Evolutionary conservation across 2,113 vertebrate genomes (phyloP).

Genomic region (Scortum barcoo): DNA sequence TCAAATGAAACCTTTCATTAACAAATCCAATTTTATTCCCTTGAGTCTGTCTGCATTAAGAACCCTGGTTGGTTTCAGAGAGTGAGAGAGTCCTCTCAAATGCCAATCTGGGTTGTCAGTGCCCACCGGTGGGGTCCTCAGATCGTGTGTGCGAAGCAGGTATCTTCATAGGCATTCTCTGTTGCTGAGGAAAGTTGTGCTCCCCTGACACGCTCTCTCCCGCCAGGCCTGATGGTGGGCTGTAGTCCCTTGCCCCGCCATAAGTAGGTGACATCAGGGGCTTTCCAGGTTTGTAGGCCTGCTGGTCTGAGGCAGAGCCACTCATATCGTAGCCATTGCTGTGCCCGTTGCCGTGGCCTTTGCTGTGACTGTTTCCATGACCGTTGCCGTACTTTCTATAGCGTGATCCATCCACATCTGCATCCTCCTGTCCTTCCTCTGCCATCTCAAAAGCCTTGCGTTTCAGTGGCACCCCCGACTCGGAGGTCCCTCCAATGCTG

Average conservation of each 20-base stretch:
- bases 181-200: constrained; percentile 77
- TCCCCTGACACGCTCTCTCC: constrained; percentile 80
- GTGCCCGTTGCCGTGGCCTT: constrained; percentile 80
- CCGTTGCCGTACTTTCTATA: constrained; percentile 92
- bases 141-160: constrained; percentile 68
- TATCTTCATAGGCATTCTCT: constrained; percentile 81
- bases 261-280: constrained; percentile 85
- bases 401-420: constrained; percentile 78
- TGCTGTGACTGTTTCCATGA: constrained; percentile 78
- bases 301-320: constrained; percentile 71
- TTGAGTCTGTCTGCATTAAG: constrained; percentile 26
- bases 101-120: constrained; percentile 74
- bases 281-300: constrained; percentile 87
- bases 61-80: constrained; percentile 43
- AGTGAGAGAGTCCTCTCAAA: constrained; percentile 80
- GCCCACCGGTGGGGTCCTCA: constrained; percentile 85
- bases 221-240: constrained; percentile 80
- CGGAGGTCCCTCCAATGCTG: constrained; percentile 76
- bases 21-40: constrained; percentile 33
- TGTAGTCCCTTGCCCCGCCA: constrained; percentile 83
- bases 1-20: constrained; percentile 50
- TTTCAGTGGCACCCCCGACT: constrained; percentile 85
- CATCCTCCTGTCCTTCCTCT: constrained; percentile 79
- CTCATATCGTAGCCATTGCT: constrained; percentile 83
- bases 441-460: constrained; percentile 89